Base-by-base conservation (phyloP, 2,113 vertebrate species). In the Anguilla japonica region DNA sequence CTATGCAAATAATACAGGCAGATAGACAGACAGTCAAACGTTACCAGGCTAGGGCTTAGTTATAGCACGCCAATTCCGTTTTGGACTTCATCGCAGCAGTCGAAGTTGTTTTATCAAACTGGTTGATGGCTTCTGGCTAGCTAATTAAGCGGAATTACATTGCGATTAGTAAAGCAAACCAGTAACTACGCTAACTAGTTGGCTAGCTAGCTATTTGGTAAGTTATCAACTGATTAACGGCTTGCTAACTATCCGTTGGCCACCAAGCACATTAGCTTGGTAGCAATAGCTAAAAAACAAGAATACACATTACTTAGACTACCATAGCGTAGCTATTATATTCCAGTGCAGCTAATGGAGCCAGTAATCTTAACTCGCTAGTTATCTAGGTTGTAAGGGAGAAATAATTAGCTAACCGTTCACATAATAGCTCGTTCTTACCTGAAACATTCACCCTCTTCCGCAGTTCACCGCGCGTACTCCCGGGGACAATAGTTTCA, bases 401-500 rank as follows among this genome's bases (percentile, higher is more conserved):
- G 11, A 67, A 26, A 22, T 5, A 3, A 26, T 26, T 13, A 75
- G 13, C 71, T 29, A 14, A 0, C 11, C 11, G 50, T 53, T 53
- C 5, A 53, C 50, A 53, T 53, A 53, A 8, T 75, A 34, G 71
- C 26, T 13, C n/a, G n/a, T 29, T 34, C 56, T 86, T 80, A 81
- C 85, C 41, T 79, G 78, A 50, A 83, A 53, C 63, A 60, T 87
- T 79, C 71, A 87, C 86, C 81, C 82, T 78, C 60, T 57, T 86
- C 41, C 63, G 81, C 41, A 40, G 29, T 41, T 83, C 63, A 83
- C 5, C 80, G 67, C 15, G 41, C 3, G 80, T 57, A 22, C 82
- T 79, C 50, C 46, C 46, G 18, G 43, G 53, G n/a, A 60, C 71
- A 60, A 80, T 34, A 14, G 79, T 43, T 79, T 18, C 78, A 63